These are phyloP conservation scores for Zygaena filipendulae DNA, from an alignment of 2,888 invertebrate genomes.

Conservation along the genomic window DNA sequence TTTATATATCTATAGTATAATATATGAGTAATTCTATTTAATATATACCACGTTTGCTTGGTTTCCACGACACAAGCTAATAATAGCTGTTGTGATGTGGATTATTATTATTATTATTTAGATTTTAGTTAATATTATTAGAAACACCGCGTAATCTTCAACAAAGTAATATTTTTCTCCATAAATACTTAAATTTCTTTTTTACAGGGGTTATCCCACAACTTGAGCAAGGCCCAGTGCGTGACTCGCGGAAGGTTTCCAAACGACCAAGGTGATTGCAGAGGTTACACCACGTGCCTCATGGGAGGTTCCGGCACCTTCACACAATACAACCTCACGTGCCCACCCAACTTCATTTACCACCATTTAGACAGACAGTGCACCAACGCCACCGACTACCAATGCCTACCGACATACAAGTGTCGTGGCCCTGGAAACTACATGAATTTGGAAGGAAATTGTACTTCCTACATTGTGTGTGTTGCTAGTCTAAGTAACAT, in stretches of 20 bases:
- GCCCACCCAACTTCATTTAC: slow-evolving; percentile 41
- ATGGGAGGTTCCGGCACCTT: slow-evolving; percentile 27
- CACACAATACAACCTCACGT: slow-evolving; percentile 37
- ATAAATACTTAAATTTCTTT: too few species aligned
- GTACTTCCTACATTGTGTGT: slow-evolving; percentile 37
- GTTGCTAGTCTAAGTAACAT: slow-evolving; percentile 29
- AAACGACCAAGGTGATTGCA: slow-evolving; percentile 36
- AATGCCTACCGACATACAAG: slow-evolving; percentile 31
- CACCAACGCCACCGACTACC: slow-evolving; percentile 41
- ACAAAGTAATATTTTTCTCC: too few species aligned
- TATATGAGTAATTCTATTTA: too few species aligned
- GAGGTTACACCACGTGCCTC: slow-evolving; percentile 49
- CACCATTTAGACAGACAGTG: slow-evolving; percentile 43
- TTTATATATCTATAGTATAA: too few species aligned
- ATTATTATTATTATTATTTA: too few species aligned
- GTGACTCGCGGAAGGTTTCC: slow-evolving; percentile 39
- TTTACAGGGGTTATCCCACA: slow-evolving; percentile 38
- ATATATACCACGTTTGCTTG: too few species aligned
- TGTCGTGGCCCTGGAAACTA: slow-evolving; percentile 34
- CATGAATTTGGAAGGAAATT: slow-evolving; percentile 22
- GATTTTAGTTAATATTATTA: too few species aligned
- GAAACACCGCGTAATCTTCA: too few species aligned
- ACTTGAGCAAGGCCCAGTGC: slow-evolving; percentile 30
- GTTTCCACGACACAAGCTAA: too few species aligned
- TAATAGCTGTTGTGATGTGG: too few species aligned